Evolutionary conservation across 2,797 vertebrate genomes (phyloP).

Genomic region (Pachyuromys duprasi): DNA sequence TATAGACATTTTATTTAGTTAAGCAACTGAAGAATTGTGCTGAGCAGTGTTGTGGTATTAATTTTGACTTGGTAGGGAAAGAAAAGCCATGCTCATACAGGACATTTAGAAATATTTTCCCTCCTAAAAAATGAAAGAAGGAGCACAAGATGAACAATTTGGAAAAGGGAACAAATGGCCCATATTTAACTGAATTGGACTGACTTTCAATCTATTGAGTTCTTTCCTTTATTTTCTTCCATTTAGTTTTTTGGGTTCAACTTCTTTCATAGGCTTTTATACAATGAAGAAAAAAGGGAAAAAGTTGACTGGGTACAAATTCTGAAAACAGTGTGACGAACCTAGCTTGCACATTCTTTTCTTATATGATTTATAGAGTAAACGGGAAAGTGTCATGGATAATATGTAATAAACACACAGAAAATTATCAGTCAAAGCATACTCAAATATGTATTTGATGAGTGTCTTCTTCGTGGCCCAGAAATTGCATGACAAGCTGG

Average conservation of each 20-base stretch:
- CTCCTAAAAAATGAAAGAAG: conserved; percentile 44
- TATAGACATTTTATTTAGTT: conserved; percentile 35
- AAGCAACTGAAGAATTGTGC: conserved; percentile 39
- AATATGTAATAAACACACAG: not conserved
- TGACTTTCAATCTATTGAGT: conserved; percentile 57
- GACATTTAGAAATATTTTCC: conserved; percentile 51
- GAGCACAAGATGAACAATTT: conserved; percentile 9
- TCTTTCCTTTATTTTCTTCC: conserved; percentile 63
- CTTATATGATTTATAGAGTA: not conserved
- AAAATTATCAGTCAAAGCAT: not conserved
- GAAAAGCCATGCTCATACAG: conserved; percentile 6
- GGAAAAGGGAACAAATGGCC: conserved; percentile 48
- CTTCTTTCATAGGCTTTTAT: conserved; percentile 40
- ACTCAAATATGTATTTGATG: not conserved
- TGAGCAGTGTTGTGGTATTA: conserved; percentile 52
- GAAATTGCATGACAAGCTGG: not conserved
- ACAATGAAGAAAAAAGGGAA: conserved; percentile 25
- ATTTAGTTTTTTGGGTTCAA: conserved; percentile 43
- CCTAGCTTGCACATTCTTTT: not conserved
- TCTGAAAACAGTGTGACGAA: conserved; percentile 24
- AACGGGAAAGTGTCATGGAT: conserved; percentile 35
- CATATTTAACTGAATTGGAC: conserved; percentile 33
- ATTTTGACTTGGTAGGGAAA: conserved; percentile 64
- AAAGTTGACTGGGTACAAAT: conserved; percentile 7
- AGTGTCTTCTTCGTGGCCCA: not conserved